Evolutionary conservation across 2,113 vertebrate genomes (phyloP).

Genomic region (Lasiurus borealis): DNA sequence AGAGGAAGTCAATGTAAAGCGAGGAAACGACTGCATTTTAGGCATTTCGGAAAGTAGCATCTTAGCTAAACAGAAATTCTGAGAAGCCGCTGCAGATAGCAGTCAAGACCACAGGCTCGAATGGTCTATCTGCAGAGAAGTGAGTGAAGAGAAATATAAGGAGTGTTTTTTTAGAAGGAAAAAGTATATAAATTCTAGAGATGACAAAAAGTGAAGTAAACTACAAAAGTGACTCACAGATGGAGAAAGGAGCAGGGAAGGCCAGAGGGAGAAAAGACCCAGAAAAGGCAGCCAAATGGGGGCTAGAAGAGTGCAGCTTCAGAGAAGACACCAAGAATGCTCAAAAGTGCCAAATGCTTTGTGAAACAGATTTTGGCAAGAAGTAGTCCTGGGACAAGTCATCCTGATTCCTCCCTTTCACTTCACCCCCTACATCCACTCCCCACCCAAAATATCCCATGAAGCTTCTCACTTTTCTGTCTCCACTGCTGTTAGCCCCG

Average conservation of each 20-base stretch:
- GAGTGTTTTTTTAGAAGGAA: not conserved
- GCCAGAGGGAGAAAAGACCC: not conserved
- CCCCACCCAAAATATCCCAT: fast-evolving
- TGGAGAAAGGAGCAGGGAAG: not conserved
- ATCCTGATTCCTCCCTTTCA: not conserved
- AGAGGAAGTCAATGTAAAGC: not conserved
- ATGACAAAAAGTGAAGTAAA: not conserved
- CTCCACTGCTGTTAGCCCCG: not conserved
- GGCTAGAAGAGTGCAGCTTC: not conserved
- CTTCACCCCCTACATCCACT: not conserved
- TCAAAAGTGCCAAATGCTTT: not conserved
- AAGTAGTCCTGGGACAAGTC: not conserved
- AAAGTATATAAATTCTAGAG: not conserved
- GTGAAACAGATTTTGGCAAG: not conserved
- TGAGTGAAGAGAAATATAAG: not conserved
- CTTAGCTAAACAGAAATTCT: not conserved
- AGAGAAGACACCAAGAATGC: not conserved
- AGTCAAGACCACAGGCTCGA: not conserved
- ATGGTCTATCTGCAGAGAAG: not conserved
- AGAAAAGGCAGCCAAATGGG: not conserved
- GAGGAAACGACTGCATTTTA: not conserved
- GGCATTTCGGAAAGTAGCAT: not conserved
- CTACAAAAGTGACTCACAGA: not conserved
- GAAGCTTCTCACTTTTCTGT: not conserved
- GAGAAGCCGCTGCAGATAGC: not conserved